A percentile compares a stretch with the other conserved stretches of the same genome.
Conservation (phyloP, 2,888 invertebrate genomes). For the Ommatoiulus sabulosus region DNA sequence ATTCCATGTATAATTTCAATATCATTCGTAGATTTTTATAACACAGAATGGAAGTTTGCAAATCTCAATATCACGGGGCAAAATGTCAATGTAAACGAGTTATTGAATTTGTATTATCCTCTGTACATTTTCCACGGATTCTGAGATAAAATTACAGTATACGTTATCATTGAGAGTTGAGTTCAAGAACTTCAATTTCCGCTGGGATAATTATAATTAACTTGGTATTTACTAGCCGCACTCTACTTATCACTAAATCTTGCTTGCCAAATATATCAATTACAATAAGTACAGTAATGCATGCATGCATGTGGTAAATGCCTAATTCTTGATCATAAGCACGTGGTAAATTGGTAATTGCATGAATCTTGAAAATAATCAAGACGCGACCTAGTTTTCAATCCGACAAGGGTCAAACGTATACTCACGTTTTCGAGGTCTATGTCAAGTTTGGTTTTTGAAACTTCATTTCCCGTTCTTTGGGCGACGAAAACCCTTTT, state of each 20-base stretch:
- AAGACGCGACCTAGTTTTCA: not conserved
- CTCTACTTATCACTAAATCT: not conserved
- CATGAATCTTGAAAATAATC: constrained; percentile 4
- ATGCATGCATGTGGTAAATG: not conserved
- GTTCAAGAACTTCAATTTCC: not conserved
- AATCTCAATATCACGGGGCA: too few relatives aligned
- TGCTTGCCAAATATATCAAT: not conserved
- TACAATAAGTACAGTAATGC: not conserved
- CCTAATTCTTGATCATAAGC: not conserved
- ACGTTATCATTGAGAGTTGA: not conserved
- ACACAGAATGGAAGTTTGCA: not conserved
- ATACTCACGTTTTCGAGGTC: constrained; percentile 66
- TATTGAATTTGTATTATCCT: not conserved
- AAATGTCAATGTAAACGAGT: not conserved
- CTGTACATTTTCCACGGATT: not conserved
- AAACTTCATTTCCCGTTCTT: constrained; percentile 66
- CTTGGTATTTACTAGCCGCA: not conserved
- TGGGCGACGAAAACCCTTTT: constrained; percentile 68
- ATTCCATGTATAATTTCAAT: not conserved
- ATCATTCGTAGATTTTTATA: not conserved
- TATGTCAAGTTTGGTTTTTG: constrained; percentile 66
- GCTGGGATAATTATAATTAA: not conserved
- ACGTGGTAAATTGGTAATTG: not conserved
- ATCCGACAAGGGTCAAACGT: not conserved
- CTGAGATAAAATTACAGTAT: not conserved